Base-by-base conservation (phyloP, 2,888 invertebrate species). In the Synergus itoensis region DNA sequence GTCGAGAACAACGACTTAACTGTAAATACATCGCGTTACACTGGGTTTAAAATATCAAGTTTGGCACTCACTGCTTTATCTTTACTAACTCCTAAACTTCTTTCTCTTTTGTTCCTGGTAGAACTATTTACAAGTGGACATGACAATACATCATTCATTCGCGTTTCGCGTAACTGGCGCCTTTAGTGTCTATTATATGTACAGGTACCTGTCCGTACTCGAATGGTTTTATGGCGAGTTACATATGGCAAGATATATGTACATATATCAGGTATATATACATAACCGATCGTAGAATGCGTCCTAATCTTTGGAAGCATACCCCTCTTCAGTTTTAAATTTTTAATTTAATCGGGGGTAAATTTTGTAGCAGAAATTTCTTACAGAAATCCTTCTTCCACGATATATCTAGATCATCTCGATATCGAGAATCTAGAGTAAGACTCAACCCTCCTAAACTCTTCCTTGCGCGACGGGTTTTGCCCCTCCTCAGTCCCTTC, bases 31-130 rank as follows among this genome's bases (percentile, higher is more conserved):
- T 88, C 86, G 86, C 84, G 84, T 87, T 89, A 90, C 89, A 90
- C 88, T 89, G 89, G 89, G 86, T 86, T 87, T 84, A 83, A 82
- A 81, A 79, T 77, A 78, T 86, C 81, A 90, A 89, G 89, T 91
- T 91, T 91, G 91, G 91, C 91, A 91, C 91, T 90, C 89, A 83
- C 87, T 89, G 84, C 84, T 87, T 84, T 79, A 79, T 53, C 18
- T 28, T n/a, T 57, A 73, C 40, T 48, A 57, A 73, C 76, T 80
- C 36, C 62, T 36, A 41, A 79, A 79, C 80, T 77, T 76, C 79
- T 64, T 79, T 77, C 77, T 81, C 82, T 62, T 83, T 81, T 80
- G 76, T 76, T 65, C 81, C 43, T 80, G 5, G 28, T 79, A 62
- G 64, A 9, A 36, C 12, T 69, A 48, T 67, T 73, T 73, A 73